Percentiles rank a stretch among this genome's conserved stretches.
These are phyloP conservation scores for Pipistrellus nathusii DNA, from an alignment of 2,797 vertebrate genomes.

Conservation along the genomic window DNA sequence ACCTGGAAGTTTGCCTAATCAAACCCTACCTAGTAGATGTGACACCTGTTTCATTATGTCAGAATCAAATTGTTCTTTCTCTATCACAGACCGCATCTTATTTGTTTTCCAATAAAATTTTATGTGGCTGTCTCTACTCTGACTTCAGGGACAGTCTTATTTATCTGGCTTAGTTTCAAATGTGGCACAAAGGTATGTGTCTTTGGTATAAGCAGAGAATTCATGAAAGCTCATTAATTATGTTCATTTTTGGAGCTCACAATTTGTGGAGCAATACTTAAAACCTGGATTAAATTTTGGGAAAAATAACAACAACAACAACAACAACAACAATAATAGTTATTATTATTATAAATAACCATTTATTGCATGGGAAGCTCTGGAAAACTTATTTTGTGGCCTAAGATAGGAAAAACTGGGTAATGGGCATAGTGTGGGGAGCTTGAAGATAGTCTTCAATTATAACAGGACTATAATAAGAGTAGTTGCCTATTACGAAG, in stretches of 20 bases:
- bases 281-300: neutral
- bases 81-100: neutral
- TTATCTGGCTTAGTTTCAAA: conserved; percentile 21
- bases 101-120: neutral
- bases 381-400: neutral
- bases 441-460: neutral
- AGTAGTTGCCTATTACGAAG: neutral
- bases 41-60: neutral
- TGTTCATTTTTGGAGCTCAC: neutral
- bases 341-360: neutral
- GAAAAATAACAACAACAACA: too few species aligned
- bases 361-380: neutral
- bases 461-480: neutral
- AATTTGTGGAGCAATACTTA: neutral
- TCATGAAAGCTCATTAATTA: neutral
- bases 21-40: neutral
- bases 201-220: neutral
- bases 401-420: neutral
- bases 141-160: neutral
- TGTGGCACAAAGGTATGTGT: neutral
- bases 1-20: neutral
- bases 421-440: too few species aligned
- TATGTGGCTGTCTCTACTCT: neutral
- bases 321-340: too few species aligned
- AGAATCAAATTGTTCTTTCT: conserved; percentile 14